Evolutionary conservation across 2,797 vertebrate species (phyloP), one percentile per base, ranked within the genome.

Genomic region (Enteromius afrohamiltoni): DNA sequence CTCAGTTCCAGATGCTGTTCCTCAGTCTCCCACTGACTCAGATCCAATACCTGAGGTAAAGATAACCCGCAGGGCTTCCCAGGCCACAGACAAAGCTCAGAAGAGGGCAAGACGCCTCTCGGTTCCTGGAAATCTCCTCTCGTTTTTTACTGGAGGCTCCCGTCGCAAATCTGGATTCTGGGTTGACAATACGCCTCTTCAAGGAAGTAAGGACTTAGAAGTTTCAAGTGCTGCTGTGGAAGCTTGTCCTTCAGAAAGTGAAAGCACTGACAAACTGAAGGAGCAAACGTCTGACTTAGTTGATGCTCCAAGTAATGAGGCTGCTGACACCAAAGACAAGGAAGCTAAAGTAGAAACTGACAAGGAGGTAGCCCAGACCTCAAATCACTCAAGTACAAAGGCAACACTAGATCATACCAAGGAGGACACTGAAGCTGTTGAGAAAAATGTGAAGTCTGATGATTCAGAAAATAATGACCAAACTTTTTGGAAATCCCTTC

Each of bases 111-210:
- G 90, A 34, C 89, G 90, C 9, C 82, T 88, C 23, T 92, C 90
- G 0, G 85, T 88, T 29, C 88, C 88, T 0, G 88, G 88, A 67
- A 87, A 86, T 75, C 73, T 91, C 1, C 80, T 90, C 1, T 90
- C 88, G 10, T 86, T 90, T 62, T 69, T 90, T 37, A 77, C 83
- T 0, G 53, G 86, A 7, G 51, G 23, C 26, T 69, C 83, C 26
- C 87, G 86, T 0, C 82, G 84, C 55, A 89, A 87, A 76, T 91
- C 91, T 23, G 86, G 85, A 60, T 83, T 89, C 69, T 91, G 89
- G 89, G 87, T 70, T 2, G 91, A 91, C 4, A 47, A 19, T 47
- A 14, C 64, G 17, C 65, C 40, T 1, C 0, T 37, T 49, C 65
- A 60, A 26, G 34, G 9, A 69, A 31, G 23, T 55, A 83, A 83